A percentile compares a stretch with the other conserved stretches of the same genome.
Conservation (phyloP, 2,888 invertebrate species). For the Lasioglossum malachurum region DNA sequence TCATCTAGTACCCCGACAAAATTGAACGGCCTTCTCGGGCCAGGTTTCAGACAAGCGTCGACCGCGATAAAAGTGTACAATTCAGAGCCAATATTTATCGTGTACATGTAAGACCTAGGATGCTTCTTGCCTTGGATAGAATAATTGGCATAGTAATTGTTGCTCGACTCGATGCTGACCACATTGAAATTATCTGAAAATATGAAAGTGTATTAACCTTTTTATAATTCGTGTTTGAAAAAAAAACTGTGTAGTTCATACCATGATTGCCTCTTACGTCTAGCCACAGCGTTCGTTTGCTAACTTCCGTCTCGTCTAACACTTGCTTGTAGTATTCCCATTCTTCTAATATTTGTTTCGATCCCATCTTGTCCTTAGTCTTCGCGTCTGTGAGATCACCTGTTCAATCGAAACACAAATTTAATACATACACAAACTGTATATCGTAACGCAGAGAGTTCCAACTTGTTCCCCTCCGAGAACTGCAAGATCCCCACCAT, state of each 20-base stretch:
- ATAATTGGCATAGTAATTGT: constrained; percentile 92
- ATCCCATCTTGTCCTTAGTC: constrained; percentile 91
- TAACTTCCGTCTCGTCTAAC: constrained; percentile 89
- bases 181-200: constrained; percentile 95
- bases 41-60: constrained; percentile 95
- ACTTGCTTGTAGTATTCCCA: constrained; percentile 92
- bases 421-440: background rate
- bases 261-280: constrained; percentile 97
- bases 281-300: constrained; percentile 91
- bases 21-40: constrained; percentile 94
- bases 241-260: constrained; percentile 80
- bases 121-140: constrained; percentile 91
- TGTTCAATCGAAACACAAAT: constrained; percentile 67
- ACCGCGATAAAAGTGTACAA: constrained; percentile 93
- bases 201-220: background rate
- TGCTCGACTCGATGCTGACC: constrained; percentile 88
- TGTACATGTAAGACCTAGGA: constrained; percentile 91
- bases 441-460: background rate
- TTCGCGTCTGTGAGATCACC: constrained; percentile 96
- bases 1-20: constrained; percentile 92
- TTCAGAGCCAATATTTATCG: constrained; percentile 86
- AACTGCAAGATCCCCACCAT: too few species aligned
- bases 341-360: constrained; percentile 92
- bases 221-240: background rate
- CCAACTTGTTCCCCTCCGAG: too few species aligned